Evolutionary conservation across 2,113 vertebrate genomes (phyloP).

Genomic region (Kobus ellipsiprymnus): DNA sequence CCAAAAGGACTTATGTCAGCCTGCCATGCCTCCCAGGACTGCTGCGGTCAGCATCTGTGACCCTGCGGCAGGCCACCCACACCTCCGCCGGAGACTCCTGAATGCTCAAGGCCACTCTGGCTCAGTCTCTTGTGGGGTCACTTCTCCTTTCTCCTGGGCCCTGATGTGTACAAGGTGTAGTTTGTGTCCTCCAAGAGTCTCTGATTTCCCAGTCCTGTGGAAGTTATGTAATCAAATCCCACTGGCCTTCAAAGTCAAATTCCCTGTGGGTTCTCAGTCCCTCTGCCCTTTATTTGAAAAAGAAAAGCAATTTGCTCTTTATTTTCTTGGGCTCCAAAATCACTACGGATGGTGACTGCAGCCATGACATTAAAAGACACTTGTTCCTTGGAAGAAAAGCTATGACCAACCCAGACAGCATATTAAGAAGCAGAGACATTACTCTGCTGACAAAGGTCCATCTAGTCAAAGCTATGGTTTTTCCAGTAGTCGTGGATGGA

Average conservation of each 20-base stretch:
- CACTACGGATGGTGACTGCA: fast-evolving
- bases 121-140: not conserved
- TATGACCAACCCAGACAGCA: not conserved
- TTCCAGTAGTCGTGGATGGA: fast-evolving
- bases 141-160: not conserved
- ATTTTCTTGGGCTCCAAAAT: not conserved
- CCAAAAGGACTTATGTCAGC: not conserved
- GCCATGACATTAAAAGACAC: not conserved
- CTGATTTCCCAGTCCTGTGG: not conserved
- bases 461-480: not conserved
- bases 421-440: not conserved
- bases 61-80: not conserved
- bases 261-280: not conserved
- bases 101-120: not conserved
- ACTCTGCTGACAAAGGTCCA: not conserved
- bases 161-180: not conserved
- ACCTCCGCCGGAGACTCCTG: fast-evolving
- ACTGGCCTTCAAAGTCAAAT: not conserved
- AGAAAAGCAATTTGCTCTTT: not conserved
- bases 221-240: not conserved
- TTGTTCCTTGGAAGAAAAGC: not conserved
- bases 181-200: not conserved
- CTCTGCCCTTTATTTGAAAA: not conserved
- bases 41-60: not conserved
- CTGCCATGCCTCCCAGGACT: not conserved